Conservation (phyloP, 2,797 vertebrate species). For the Rhadinocentrus ornatus region DNA sequence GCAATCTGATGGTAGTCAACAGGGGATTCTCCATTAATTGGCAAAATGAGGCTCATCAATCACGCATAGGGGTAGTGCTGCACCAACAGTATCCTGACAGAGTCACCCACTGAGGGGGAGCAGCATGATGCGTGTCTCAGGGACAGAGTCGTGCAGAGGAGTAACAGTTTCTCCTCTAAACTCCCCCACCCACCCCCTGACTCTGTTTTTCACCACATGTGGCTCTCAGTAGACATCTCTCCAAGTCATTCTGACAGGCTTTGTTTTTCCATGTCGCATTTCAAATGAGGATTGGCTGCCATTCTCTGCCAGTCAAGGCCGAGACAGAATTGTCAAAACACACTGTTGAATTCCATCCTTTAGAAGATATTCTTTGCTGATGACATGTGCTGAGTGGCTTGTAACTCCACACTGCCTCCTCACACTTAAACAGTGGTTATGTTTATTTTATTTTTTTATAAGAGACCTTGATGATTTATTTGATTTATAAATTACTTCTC, state of each 20-base stretch:
- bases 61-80: conserved; percentile 76
- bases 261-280: conserved; percentile 78
- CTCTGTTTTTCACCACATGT: conserved; percentile 74
- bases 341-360: conserved; percentile 64
- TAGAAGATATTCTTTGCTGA: conserved; percentile 64
- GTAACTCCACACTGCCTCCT: conserved; percentile 43
- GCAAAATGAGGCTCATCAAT: conserved; percentile 88
- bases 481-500: conserved; percentile 20
- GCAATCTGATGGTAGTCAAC: conserved; percentile 85
- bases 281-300: conserved; percentile 77
- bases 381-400: conserved; percentile 65
- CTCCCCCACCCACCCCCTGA: conserved; percentile 10
- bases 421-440: conserved; percentile 27
- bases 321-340: conserved; percentile 77
- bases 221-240: conserved; percentile 73
- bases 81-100: conserved; percentile 77
- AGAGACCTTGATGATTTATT: conserved; percentile 34
- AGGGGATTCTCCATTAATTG: conserved; percentile 87
- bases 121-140: conserved; percentile 74
- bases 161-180: conserved; percentile 48
- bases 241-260: conserved; percentile 76
- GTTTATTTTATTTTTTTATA: conserved; percentile 32
- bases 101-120: conserved; percentile 72
- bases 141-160: conserved; percentile 73
- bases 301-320: conserved; percentile 76